Base-by-base conservation (phyloP, 2,113 vertebrate genomes). In the Vidua chalybeata region DNA sequence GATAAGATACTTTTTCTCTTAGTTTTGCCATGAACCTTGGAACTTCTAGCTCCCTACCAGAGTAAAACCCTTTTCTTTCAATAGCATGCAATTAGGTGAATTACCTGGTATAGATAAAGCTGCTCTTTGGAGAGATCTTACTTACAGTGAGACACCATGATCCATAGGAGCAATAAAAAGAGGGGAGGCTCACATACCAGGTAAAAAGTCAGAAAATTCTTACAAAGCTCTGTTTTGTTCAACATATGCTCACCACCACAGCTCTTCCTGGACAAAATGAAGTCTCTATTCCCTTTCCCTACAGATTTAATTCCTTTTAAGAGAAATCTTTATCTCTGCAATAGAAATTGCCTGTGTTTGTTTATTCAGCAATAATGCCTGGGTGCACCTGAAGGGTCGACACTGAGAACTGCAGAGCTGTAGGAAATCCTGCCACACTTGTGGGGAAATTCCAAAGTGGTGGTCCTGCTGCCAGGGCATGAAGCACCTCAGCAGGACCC, bases 31-130 rank as follows among this genome's bases (percentile, higher is more conserved):
- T 91, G 93, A 96, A 96, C 96, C 75, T 97, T 97, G 94, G 90
- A 96, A 79, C 69, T 73, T 78, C 52, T 45, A 81, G 46, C 55
- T 87, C 11, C 0, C 41, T 87, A 76, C 41, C 15, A 48, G 45
- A 94, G 33, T 30, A 54, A 94, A 93, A 89, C 39, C 31, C 75
- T 91, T 79, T 86, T 87, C 83, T 75, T 83, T 93, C 83, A 95
- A 96, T 92, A 96, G 79, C 90, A 81, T 72, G 89, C 64, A 93
- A 96, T 97, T 94, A 96, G 79, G 81, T 93, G 54, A 96, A 94
- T 94, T 94, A 96, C 71, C 51, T 52, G 24, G 9, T 91, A 39
- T 31, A 92, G 94, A 96, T 97, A 95, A 96, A 94, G 79, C 66
- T 54, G 39, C 31, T 92, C 93, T 93, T 83, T 55, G 63, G 37